These are phyloP conservation scores for Tenebrosternarchus preto DNA, from an alignment of 2,113 vertebrate genomes.

Conservation along the genomic window DNA sequence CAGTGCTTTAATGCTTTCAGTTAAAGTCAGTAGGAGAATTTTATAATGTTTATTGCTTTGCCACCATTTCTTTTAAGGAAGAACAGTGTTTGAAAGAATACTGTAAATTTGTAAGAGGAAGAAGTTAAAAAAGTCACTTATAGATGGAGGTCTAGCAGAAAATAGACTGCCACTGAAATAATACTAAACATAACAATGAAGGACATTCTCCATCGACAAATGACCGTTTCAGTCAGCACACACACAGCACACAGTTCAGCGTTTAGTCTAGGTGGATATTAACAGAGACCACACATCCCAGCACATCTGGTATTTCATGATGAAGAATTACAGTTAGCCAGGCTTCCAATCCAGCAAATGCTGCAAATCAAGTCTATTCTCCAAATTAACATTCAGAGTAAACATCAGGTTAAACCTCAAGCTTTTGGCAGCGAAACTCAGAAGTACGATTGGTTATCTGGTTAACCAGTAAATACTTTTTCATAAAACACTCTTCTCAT, in stretches of 20 bases:
- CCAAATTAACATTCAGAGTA: neutral
- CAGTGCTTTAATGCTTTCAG: neutral
- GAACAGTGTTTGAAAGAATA: neutral
- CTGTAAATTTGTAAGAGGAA: conserved; percentile 29
- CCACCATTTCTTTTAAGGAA: conserved; percentile 43
- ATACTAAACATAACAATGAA: neutral
- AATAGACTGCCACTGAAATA: neutral
- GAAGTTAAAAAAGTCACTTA: conserved; percentile 41
- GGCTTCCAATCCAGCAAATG: neutral
- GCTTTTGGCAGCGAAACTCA: neutral
- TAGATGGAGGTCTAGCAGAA: conserved; percentile 25
- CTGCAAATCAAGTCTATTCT: neutral
- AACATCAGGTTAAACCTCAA: neutral
- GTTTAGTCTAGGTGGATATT: conserved; percentile 8
- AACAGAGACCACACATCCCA: neutral
- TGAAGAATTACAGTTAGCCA: conserved; percentile 21
- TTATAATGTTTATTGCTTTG: neutral
- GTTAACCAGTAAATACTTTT: conserved; percentile 12
- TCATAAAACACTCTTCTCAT: conserved; percentile 14
- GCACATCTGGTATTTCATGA: conserved; percentile 1
- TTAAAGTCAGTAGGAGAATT: neutral
- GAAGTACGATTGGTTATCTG: conserved; percentile 14
- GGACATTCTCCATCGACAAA: conserved; percentile 36
- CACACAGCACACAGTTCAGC: conserved; percentile 22
- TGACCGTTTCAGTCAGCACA: conserved; percentile 27